Conservation (phyloP, 2,888 invertebrate genomes). For the Agonopterix subpropinquella region DNA sequence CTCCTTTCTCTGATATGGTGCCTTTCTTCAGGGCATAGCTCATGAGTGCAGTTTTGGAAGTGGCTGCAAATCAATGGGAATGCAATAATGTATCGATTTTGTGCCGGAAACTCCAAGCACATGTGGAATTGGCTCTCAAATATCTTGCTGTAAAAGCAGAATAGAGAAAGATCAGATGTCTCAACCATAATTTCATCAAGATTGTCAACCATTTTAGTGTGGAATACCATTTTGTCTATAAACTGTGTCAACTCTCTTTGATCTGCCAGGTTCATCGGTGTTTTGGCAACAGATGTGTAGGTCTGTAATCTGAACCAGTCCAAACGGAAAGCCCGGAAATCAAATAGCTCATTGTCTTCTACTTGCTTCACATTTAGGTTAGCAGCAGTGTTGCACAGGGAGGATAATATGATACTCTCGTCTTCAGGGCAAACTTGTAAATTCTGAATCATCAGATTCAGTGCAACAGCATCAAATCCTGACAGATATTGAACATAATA, state of each 20-base stretch:
- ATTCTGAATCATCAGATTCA: conserved; percentile 91
- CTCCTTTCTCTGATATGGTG: conserved; percentile 97
- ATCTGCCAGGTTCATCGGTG: conserved; percentile 85
- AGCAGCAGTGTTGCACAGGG: conserved; percentile 92
- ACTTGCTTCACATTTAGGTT: conserved; percentile 94
- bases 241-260: conserved; percentile 91
- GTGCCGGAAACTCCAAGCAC: conserved; percentile 99
- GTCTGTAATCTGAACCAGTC: conserved; percentile 99
- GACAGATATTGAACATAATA: conserved; percentile 98
- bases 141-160: conserved; percentile 97
- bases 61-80: conserved; percentile 99
- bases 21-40: conserved; percentile 98
- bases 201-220: conserved; percentile 98
- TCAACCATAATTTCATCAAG: conserved; percentile 97
- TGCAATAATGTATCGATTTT: conserved; percentile 97
- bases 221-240: conserved; percentile 97
- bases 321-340: conserved; percentile 94
- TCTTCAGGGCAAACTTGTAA: conserved; percentile 93
- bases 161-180: conserved; percentile 97
- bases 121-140: conserved; percentile 99
- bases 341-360: conserved; percentile 96
- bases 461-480: conserved; percentile 95
- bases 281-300: conserved; percentile 90
- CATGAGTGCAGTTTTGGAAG: conserved; percentile 98
- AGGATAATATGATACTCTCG: conserved; percentile 94